phyloP scores from a whole-genome alignment of 2,888 invertebrate species.

The Aproaerema taeniolella region DNA sequence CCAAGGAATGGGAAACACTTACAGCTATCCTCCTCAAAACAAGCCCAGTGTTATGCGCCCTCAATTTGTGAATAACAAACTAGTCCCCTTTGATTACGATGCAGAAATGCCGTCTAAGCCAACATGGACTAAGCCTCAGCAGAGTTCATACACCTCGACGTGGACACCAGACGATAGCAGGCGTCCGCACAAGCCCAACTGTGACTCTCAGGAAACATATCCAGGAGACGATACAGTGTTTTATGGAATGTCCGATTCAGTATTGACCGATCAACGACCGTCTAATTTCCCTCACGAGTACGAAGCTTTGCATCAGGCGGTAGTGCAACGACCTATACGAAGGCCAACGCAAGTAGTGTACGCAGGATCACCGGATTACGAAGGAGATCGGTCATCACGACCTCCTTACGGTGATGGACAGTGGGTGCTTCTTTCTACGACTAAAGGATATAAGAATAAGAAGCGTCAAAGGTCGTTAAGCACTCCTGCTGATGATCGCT shows the following conservation, averaged over 20 bases:
- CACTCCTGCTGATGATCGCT: conserved; percentile 34
- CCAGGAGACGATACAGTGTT: conserved; percentile 47
- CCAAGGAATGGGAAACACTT: conserved; percentile 43
- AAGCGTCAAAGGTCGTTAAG: conserved; percentile 63
- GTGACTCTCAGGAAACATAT: conserved; percentile 43
- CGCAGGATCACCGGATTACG: conserved; percentile 55
- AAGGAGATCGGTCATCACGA: conserved; percentile 73
- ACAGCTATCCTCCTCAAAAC: conserved; percentile 52
- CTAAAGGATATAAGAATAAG: conserved; percentile 83
- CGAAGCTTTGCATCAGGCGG: conserved; percentile 54
- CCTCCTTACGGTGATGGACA: conserved; percentile 84
- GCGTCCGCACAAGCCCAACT: conserved; percentile 61
- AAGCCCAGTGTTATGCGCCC: conserved; percentile 51
- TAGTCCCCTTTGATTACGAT: conserved; percentile 49
- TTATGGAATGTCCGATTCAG: conserved; percentile 61
- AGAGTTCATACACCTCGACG: conserved; percentile 42
- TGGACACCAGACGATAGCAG: conserved; percentile 64
- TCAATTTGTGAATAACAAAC: conserved; percentile 57
- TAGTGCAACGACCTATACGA: conserved; percentile 51
- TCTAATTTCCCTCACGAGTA: conserved; percentile 68
- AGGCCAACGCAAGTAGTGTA: conserved; percentile 70
- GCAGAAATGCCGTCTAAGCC: conserved; percentile 60
- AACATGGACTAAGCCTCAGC: conserved; percentile 53
- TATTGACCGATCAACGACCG: conserved; percentile 68
- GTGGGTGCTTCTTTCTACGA: conserved; percentile 87